A percentile compares a stretch with the other conserved stretches of the same genome.
These are phyloP conservation scores for Xanthorhoe designata DNA, from an alignment of 2,888 invertebrate species.

Conservation along the genomic window DNA sequence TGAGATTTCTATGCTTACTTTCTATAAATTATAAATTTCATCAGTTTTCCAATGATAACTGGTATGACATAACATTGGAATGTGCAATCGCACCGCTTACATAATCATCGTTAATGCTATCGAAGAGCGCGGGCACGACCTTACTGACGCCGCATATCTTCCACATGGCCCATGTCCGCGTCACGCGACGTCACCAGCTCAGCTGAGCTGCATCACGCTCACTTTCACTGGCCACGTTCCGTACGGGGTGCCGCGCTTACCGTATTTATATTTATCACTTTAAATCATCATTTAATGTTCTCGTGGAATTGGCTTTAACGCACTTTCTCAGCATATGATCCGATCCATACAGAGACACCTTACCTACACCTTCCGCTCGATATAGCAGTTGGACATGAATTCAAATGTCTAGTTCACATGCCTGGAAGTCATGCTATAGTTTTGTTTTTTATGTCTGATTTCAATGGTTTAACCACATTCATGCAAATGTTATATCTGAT, in stretches of 20 bases:
- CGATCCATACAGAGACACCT: background rate
- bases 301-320: conserved; percentile 1
- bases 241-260: conserved; percentile 45
- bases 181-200: conserved; percentile 70
- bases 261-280: conserved; percentile 3
- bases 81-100: conserved; percentile 63
- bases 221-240: conserved; percentile 71
- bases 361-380: background rate
- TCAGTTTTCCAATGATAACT: conserved; percentile 43
- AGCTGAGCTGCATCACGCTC: conserved; percentile 74
- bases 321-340: background rate
- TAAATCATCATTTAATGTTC: conserved; percentile 6
- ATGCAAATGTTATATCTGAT: conserved; percentile 68
- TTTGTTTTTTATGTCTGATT: background rate
- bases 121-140: conserved; percentile 75
- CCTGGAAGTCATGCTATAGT: conserved; percentile 1
- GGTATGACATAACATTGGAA: conserved; percentile 44
- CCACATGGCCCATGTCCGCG: conserved; percentile 83
- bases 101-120: conserved; percentile 72
- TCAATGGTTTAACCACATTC: conserved; percentile 37
- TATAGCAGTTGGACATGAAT: background rate
- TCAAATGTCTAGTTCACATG: background rate
- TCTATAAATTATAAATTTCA: conserved; percentile 29
- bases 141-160: conserved; percentile 83
- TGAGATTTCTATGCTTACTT: conserved; percentile 26